Percentiles rank a stretch among this genome's conserved stretches.
Conservation (phyloP, 2,888 invertebrate species). For the Spilarctia lutea region DNA sequence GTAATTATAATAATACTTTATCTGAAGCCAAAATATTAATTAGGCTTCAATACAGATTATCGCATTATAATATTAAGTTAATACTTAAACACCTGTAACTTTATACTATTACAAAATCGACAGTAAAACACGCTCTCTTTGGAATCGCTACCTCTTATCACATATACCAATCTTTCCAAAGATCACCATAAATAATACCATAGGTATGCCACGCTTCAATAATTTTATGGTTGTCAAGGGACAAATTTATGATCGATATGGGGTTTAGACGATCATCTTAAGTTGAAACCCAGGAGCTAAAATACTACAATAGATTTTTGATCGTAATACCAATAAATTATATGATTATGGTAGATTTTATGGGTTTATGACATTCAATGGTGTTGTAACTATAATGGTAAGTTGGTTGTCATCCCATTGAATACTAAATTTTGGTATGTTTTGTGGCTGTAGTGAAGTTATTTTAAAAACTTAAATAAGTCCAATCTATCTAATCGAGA, state of each 20-base stretch:
- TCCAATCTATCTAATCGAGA: too few species aligned
- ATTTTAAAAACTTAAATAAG: background rate
- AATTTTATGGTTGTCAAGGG: constrained; percentile 71
- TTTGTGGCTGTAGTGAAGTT: background rate
- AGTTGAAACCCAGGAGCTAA: constrained; percentile 44
- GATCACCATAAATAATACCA: constrained; percentile 74
- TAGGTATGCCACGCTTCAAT: constrained; percentile 62
- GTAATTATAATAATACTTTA: background rate
- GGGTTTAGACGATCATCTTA: constrained; percentile 32
- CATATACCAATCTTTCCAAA: constrained; percentile 45
- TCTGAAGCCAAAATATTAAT: background rate
- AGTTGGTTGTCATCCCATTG: constrained; percentile 26
- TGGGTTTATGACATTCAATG: constrained; percentile 25
- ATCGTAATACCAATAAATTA: constrained; percentile 44
- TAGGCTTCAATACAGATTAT: background rate
- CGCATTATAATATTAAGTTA: background rate
- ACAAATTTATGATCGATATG: constrained; percentile 67
- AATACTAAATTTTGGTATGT: constrained; percentile 29
- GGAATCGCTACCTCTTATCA: constrained; percentile 47
- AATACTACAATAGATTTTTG: constrained; percentile 36
- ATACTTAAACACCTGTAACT: background rate
- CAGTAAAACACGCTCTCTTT: background rate
- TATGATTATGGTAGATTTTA: constrained; percentile 38
- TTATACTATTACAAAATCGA: too few species aligned
- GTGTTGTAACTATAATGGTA: constrained; percentile 29